phyloP scores from a whole-genome alignment of 2,797 vertebrate species.

The Gorsachius magnificus region DNA sequence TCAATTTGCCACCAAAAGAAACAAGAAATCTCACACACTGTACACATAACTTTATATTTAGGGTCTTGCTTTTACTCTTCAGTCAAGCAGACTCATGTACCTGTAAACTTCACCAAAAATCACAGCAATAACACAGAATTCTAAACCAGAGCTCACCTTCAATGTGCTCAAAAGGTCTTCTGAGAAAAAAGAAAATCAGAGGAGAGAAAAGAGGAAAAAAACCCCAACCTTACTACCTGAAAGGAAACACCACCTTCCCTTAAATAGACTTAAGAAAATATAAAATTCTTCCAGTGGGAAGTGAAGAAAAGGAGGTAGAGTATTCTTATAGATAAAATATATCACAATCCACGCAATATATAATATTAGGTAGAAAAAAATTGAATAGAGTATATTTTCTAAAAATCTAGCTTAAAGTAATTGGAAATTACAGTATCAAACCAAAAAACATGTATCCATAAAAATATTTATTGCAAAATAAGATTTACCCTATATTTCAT shows the following conservation, averaged over 20 bases:
- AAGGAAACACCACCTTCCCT: not conserved
- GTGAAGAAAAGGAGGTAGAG: not conserved
- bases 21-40: not conserved
- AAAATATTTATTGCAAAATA: not conserved
- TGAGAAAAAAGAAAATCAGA: not conserved
- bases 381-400: not conserved
- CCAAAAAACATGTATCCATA: not conserved
- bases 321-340: not conserved
- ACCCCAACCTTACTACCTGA: rapidly evolving
- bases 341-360: not conserved
- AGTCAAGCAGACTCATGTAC: not conserved
- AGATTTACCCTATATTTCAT: not conserved
- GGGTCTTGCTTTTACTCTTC: not conserved
- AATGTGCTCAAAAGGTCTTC: not conserved
- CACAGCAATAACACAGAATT: not conserved
- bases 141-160: not conserved
- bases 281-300: not conserved
- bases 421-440: not conserved
- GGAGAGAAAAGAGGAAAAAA: not conserved
- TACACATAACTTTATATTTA: not conserved
- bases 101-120: not conserved
- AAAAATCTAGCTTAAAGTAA: not conserved
- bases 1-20: not conserved
- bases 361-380: not conserved
- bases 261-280: not conserved